These are phyloP conservation scores for Drosophila borborema DNA, from an alignment of 2,888 invertebrate species.

Conservation along the genomic window DNA sequence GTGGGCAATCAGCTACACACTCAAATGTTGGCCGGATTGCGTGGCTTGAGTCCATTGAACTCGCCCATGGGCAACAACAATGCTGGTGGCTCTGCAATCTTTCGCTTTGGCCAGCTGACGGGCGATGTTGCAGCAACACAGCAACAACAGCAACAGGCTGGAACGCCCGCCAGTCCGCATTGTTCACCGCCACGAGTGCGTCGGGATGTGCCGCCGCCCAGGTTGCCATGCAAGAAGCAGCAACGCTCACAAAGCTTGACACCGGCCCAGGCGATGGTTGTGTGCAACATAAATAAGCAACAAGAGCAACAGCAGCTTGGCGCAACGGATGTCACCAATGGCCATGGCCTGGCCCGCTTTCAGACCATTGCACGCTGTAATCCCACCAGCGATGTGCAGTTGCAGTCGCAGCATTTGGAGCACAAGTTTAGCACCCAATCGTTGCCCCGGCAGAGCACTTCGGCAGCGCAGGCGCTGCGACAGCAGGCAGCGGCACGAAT, in stretches of 20 bases:
- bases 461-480: conserved; percentile 84
- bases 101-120: conserved; percentile 75
- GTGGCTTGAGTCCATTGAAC: conserved; percentile 84
- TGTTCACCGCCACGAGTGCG: conserved; percentile 87
- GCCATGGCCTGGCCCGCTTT: conserved; percentile 74
- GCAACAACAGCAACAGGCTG: conserved; percentile 54
- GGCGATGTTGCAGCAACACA: conserved; percentile 20
- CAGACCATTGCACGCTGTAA: conserved; percentile 83
- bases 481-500: conserved; percentile 86
- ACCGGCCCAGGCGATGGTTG: conserved; percentile 86
- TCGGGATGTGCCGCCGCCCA: conserved; percentile 86
- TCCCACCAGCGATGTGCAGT: conserved; percentile 75
- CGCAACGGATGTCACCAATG: conserved; percentile 37
- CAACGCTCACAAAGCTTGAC: conserved; percentile 93
- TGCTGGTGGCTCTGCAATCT: conserved; percentile 70
- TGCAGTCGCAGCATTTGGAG: conserved; percentile 78
- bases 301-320: conserved; percentile 56
- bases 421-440: conserved; percentile 87
- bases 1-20: conserved; percentile 86
- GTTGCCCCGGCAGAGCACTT: conserved; percentile 85
- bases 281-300: conserved; percentile 72
- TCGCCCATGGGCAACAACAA: conserved; percentile 85
- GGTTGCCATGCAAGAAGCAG: conserved; percentile 87
- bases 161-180: conserved; percentile 84
- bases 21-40: conserved; percentile 84